These are phyloP conservation scores for Euwallacea similis DNA, from an alignment of 1,140 invertebrate genomes.

Conservation along the genomic window DNA sequence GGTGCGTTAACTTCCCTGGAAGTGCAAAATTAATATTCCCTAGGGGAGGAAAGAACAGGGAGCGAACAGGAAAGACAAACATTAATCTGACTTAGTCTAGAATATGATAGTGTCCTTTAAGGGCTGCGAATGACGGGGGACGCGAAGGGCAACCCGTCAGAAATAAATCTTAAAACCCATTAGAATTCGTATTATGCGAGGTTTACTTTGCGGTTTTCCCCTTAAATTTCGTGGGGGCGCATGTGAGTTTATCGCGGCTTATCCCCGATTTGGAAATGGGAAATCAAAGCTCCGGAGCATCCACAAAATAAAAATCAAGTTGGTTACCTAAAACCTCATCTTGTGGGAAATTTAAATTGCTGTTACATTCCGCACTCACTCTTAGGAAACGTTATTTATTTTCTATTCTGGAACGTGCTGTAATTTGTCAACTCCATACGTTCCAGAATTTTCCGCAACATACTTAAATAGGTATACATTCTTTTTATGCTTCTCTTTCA, in stretches of 20 bases:
- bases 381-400: conserved; percentile 32
- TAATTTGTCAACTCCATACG: conserved; percentile 38
- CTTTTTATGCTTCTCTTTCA: too few species aligned
- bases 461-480: conserved; percentile 9
- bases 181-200: conserved; percentile 5
- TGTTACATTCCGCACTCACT: conserved; percentile 19
- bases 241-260: not conserved
- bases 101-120: conserved; percentile 26
- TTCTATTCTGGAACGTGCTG: conserved; percentile 34
- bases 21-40: conserved; percentile 17
- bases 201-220: conserved; percentile 12
- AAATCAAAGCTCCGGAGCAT: not conserved
- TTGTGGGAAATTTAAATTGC: conserved; percentile 28
- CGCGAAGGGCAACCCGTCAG: conserved; percentile 17
- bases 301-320: conserved; percentile 4
- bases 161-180: conserved; percentile 24
- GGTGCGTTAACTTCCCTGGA: conserved; percentile 2
- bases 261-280: not conserved
- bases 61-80: conserved; percentile 17
- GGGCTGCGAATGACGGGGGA: conserved; percentile 22
- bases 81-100: conserved; percentile 20
- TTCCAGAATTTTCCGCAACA: conserved; percentile 31
- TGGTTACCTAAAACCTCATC: conserved; percentile 4
- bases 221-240: not conserved
- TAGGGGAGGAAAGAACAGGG: not conserved